A percentile compares a stretch with the other conserved stretches of the same genome.
Conservation (phyloP, 2,888 invertebrate genomes). For the Lithophane semibrunnea region DNA sequence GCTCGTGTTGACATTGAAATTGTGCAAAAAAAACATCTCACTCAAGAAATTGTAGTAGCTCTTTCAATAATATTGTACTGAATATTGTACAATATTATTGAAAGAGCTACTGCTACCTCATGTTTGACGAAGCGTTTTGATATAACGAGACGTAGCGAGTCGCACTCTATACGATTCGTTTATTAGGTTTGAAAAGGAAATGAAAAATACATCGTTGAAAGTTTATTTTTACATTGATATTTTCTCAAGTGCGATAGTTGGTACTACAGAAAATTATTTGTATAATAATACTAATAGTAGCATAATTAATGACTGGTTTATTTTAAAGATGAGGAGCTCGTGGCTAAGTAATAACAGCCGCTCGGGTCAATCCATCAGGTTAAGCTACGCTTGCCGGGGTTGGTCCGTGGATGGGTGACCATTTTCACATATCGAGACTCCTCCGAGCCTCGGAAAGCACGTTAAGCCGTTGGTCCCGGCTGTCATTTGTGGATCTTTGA, state of each 20-base stretch:
- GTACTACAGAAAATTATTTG: neutral
- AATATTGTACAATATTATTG: conserved; percentile 4
- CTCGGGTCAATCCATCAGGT: no score
- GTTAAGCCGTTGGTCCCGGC: no score
- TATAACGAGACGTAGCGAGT: conserved; percentile 55
- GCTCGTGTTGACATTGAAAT: no score
- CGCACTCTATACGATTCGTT: conserved; percentile 26
- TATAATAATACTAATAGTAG: neutral
- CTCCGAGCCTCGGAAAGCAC: no score
- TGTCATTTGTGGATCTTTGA: no score
- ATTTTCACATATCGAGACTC: no score
- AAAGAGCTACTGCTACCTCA: conserved; percentile 7
- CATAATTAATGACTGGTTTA: neutral
- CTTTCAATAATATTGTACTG: no score
- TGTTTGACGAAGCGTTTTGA: conserved; percentile 48
- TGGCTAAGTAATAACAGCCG: no score
- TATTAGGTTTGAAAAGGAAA: conserved; percentile 38
- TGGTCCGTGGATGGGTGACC: no score
- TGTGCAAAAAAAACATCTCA: neutral
- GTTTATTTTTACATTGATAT: conserved; percentile 19
- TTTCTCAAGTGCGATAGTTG: neutral
- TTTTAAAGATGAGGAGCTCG: neutral
- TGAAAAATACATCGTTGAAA: conserved; percentile 20
- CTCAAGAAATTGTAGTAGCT: conserved; percentile 4
- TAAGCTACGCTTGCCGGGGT: no score